Conservation (phyloP, 2,797 vertebrate species). For the Eupleurogrammus muticus region DNA sequence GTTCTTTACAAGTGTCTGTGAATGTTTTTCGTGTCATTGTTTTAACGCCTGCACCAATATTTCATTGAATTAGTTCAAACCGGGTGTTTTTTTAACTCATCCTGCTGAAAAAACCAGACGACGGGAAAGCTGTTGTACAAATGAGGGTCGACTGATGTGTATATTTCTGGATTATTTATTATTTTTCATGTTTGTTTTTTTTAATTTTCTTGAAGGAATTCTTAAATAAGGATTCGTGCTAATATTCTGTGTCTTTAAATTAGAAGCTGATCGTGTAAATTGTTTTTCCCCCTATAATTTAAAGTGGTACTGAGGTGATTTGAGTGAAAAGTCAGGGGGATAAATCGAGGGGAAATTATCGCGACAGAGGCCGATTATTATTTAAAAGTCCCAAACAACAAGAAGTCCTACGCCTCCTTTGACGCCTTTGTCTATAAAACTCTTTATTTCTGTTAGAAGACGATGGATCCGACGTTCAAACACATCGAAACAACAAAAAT, state of each 20-base stretch:
- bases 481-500: not conserved
- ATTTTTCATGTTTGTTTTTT: constrained; percentile 12
- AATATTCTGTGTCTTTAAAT: constrained; percentile 5
- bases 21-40: not conserved
- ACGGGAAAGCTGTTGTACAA: not conserved
- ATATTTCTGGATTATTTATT: constrained; percentile 57
- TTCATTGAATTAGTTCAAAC: not conserved
- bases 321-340: not conserved
- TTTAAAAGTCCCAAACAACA: not conserved
- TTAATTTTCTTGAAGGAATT: constrained; percentile 8
- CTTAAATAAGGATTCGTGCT: constrained; percentile 1
- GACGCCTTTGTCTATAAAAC: too few species aligned
- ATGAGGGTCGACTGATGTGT: constrained; percentile 12
- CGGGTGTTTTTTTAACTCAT: not conserved
- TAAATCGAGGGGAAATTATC: not conserved
- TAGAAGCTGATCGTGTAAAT: not conserved
- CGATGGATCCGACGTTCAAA: too few species aligned
- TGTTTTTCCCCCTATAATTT: not conserved
- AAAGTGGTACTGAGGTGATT: constrained; percentile 19
- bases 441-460: too few species aligned
- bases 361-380: not conserved
- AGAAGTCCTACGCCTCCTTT: constrained; percentile 10
- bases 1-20: too few species aligned
- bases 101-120: constrained; percentile 9
- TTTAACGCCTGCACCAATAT: not conserved